Evolutionary conservation across 2,888 invertebrate genomes (phyloP).

Genomic region (Dioctria rufipes): DNA sequence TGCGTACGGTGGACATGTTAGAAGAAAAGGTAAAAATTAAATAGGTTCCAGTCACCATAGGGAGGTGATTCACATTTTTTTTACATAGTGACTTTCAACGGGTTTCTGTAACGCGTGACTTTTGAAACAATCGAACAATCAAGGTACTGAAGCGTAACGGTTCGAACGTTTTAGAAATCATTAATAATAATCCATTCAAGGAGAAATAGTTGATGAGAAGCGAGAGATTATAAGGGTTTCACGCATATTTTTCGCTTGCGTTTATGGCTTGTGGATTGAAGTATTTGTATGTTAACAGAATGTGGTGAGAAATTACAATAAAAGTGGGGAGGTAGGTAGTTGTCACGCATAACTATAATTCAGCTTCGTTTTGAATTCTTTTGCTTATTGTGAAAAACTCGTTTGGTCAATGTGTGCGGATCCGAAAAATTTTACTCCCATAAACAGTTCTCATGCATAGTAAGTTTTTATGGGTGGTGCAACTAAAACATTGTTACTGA

Average conservation of each 20-base stretch:
- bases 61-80: too few species aligned
- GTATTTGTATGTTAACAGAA: neutral
- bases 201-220: neutral
- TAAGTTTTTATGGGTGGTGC: too few species aligned
- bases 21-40: neutral
- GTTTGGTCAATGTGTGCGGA: too few species aligned
- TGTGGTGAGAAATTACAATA: neutral
- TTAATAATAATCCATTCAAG: slow-evolving; percentile 3
- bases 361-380: neutral
- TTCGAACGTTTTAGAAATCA: neutral
- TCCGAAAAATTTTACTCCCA: neutral
- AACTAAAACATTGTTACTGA: neutral
- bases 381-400: neutral
- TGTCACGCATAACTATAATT: too few species aligned
- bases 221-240: slow-evolving; percentile 6
- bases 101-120: slow-evolving; percentile 16
- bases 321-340: too few species aligned
- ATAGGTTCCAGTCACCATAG: slow-evolving; percentile 1
- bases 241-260: neutral
- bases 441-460: neutral
- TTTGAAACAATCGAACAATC: slow-evolving; percentile 11
- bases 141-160: neutral
- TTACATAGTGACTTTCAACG: neutral
- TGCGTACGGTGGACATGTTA: neutral
- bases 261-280: slow-evolving; percentile 1